Conservation (phyloP, 2,888 invertebrate genomes). For the Drymonia ruficornis region DNA sequence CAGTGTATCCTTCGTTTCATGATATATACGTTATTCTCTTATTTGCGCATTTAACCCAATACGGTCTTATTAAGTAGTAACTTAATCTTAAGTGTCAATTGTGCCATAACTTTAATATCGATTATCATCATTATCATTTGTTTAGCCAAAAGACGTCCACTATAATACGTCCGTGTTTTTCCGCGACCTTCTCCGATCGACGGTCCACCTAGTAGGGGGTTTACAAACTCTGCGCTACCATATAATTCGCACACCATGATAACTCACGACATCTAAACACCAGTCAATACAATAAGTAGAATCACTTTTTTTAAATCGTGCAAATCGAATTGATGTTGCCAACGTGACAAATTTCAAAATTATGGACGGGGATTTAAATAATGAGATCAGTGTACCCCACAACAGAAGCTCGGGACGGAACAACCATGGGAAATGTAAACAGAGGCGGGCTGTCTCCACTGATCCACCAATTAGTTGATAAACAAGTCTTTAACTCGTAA, state of each 20-base stretch:
- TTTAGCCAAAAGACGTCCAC: no score
- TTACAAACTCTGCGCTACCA: background rate
- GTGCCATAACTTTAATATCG: no score
- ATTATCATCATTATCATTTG: no score
- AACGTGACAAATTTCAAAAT: constrained; percentile 72
- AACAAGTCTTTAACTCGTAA: constrained; percentile 38
- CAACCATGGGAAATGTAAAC: constrained; percentile 81
- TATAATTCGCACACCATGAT: background rate
- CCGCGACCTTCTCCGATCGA: no score
- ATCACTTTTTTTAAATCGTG: constrained; percentile 43
- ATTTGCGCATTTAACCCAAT: no score
- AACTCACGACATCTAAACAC: constrained; percentile 8
- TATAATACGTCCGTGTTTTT: no score
- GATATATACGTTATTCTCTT: no score
- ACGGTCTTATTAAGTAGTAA: no score
- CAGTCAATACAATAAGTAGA: constrained; percentile 18
- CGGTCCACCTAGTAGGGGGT: no score
- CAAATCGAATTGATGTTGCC: constrained; percentile 57
- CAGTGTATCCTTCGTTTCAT: no score
- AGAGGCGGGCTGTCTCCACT: constrained; percentile 56
- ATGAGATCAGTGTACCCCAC: constrained; percentile 69
- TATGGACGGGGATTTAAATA: constrained; percentile 75
- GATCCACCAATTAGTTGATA: constrained; percentile 75
- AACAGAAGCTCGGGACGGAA: constrained; percentile 19
- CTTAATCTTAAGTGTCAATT: no score